Percentiles rank a stretch among this genome's conserved stretches.
phyloP scores from a whole-genome alignment of 1,140 invertebrate species.

The Pogonomyrmex californicus region DNA sequence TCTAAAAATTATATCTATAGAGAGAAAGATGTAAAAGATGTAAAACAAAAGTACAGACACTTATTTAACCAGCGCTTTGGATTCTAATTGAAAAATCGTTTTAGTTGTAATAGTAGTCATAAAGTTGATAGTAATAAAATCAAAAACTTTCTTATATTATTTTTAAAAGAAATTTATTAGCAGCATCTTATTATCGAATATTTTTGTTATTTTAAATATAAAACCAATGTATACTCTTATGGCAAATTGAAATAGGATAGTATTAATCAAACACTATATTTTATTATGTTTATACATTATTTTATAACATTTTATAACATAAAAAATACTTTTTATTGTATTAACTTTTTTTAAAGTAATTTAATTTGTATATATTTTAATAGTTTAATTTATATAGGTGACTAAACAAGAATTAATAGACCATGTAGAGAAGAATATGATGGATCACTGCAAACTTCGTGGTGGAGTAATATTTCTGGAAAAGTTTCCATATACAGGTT shows the following conservation, averaged over 20 bases:
- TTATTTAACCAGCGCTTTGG: background rate
- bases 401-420: conserved; percentile 73
- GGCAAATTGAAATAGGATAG: background rate
- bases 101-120: background rate
- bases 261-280: background rate
- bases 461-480: conserved; percentile 86
- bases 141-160: background rate
- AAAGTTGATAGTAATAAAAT: background rate
- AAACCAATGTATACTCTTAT: background rate
- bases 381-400: conserved; percentile 53
- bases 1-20: background rate
- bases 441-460: conserved; percentile 77
- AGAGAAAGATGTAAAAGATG: too few species aligned
- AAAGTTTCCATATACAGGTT: conserved; percentile 85
- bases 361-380: background rate
- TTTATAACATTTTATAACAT: background rate
- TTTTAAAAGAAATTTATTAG: background rate
- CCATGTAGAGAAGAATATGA: conserved; percentile 64
- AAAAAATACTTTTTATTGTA: background rate
- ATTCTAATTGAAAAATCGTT: too few species aligned
- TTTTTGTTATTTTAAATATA: background rate
- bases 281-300: background rate
- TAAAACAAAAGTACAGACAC: background rate
- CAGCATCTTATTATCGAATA: background rate
- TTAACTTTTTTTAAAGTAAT: background rate